These are phyloP conservation scores for Phycodurus eques DNA, from an alignment of 2,113 vertebrate genomes.

Conservation along the genomic window DNA sequence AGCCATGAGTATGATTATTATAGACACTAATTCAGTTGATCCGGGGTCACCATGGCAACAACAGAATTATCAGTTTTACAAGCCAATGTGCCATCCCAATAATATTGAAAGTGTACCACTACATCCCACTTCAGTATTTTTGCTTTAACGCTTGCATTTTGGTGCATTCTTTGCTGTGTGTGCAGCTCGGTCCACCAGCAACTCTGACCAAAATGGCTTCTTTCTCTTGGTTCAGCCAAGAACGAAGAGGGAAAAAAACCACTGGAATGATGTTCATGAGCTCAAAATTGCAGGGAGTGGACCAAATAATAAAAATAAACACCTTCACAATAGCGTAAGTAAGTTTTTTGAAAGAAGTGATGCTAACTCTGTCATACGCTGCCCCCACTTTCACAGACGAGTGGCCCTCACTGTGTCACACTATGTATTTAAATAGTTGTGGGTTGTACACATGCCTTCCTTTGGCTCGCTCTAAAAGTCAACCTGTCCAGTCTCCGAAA, in stretches of 20 bases:
- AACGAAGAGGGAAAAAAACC: constrained; percentile 29
- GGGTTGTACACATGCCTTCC: constrained; percentile 47
- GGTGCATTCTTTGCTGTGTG: constrained; percentile 19
- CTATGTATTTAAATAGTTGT: constrained; percentile 48
- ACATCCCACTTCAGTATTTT: neutral
- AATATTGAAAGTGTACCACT: neutral
- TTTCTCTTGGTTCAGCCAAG: constrained; percentile 17
- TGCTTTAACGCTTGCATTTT: neutral
- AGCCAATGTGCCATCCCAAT: neutral
- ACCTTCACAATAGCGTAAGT: neutral
- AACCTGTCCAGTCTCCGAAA: constrained; percentile 59
- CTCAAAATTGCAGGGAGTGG: constrained; percentile 1
- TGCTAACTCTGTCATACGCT: neutral
- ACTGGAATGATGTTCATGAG: constrained; percentile 18
- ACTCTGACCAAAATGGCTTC: constrained; percentile 29
- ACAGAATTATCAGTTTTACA: neutral
- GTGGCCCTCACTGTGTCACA: constrained; percentile 21
- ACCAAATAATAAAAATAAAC: constrained; percentile 14
- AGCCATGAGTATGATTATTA: constrained; percentile 37
- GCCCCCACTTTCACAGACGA: constrained; percentile 1
- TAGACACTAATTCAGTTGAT: constrained; percentile 25
- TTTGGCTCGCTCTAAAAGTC: constrained; percentile 46
- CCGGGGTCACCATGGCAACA: neutral
- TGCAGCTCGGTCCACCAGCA: constrained; percentile 23
- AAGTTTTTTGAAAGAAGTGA: constrained; percentile 1